Evolutionary conservation across 2,797 vertebrate genomes (phyloP).

Genomic region (Babyrousa celebensis): DNA sequence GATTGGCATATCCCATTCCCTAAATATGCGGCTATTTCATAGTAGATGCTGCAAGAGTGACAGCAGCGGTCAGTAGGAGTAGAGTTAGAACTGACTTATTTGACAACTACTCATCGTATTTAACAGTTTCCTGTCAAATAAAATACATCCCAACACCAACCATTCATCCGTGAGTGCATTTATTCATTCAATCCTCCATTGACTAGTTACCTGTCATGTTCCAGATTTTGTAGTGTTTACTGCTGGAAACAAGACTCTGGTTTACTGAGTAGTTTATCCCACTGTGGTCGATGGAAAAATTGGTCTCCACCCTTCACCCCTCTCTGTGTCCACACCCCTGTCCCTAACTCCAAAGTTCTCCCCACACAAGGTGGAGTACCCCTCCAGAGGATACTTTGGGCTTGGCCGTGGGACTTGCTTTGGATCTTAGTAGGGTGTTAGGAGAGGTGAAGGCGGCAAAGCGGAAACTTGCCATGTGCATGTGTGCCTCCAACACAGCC

Average conservation of each 20-base stretch:
- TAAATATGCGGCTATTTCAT: neutral
- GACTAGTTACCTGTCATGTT: neutral
- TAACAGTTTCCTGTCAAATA: neutral
- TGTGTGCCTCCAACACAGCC: neutral
- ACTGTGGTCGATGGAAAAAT: neutral
- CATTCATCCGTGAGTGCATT: neutral
- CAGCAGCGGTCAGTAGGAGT: neutral
- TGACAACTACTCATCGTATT: neutral
- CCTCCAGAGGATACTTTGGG: neutral
- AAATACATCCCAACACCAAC: neutral
- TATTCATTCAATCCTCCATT: neutral
- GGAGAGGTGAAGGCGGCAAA: neutral
- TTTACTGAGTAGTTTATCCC: neutral
- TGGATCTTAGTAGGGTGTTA: neutral
- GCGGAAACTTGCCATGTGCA: neutral
- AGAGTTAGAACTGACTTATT: neutral
- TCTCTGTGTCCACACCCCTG: neutral
- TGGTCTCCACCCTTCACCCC: neutral
- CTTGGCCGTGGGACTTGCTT: neutral
- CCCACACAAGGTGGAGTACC: neutral
- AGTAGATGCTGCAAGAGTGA: neutral
- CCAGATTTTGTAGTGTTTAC: neutral
- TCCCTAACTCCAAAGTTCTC: neutral
- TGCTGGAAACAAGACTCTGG: neutral
- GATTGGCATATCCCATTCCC: neutral